Evolutionary conservation across 2,888 invertebrate genomes (phyloP), one percentile per base, ranked within the genome.

Genomic region (Trachelus iudaicus): DNA sequence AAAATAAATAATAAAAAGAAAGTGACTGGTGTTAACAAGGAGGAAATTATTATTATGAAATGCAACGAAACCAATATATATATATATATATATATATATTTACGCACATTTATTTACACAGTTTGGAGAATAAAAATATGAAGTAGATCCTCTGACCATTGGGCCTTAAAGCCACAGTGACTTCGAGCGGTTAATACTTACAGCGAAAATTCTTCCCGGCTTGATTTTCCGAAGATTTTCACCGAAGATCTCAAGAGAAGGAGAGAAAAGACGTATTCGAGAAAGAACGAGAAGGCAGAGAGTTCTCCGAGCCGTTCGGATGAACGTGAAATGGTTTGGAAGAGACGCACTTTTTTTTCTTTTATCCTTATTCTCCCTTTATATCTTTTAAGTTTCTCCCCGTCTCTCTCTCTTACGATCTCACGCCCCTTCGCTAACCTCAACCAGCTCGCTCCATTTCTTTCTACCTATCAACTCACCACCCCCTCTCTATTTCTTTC

Each of bases 321-420:
- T 71, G 12, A 31, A 71, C 71, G 71, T 71, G 31, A 71, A 71
- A 71, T 71, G 71, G 71, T 34, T 71, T 34, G 71, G 71, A 71
- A 71, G 71, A 34, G 71, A 71, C 71, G 71, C 71, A 34, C 33
- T 71, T 71, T 71, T 71, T 71, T 71, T 75, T 75, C 79, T 75
- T 81, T 77, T 78, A 77, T 76, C 76, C 78, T 81, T 79, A 76
- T 76, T 31, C 71, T 34, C 31, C 31, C 31, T 31, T 71, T 71
- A 13, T 34, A 34, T 79, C 75, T 79, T 79, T 81, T 81, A 76
- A 75, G 75, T n/a, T 56, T n/a, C 69, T 31, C 71, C 4, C 68
- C 15, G 56, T 37, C 34, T 31, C 35, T 69, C 35, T 34, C 37
- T 73, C 68, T 34, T 56, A n/a, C 30, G 69, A 15, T 31, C 73